Evolutionary conservation across 2,888 invertebrate species (phyloP).

Genomic region (Ochlodes sylvanus): DNA sequence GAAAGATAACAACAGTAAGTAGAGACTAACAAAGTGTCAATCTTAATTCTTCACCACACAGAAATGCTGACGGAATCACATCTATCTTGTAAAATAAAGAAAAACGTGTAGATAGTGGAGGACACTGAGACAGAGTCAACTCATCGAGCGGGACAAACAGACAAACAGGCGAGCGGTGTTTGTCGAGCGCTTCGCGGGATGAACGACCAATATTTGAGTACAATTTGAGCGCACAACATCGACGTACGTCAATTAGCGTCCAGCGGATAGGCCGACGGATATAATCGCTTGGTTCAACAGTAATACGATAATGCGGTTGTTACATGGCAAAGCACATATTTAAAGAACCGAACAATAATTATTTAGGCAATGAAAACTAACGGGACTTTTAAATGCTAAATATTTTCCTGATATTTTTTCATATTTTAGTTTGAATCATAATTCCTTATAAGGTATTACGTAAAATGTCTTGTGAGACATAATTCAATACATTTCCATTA

Average conservation of each 20-base stretch:
- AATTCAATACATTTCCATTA: neutral
- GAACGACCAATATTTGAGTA: constrained; percentile 73
- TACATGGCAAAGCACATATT: neutral
- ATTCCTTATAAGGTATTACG: too few relatives aligned
- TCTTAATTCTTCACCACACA: neutral
- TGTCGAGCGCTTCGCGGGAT: constrained; percentile 68
- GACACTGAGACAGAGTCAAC: constrained; percentile 26
- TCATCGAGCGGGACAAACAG: constrained; percentile 62
- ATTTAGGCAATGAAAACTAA: neutral
- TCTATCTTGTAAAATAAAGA: neutral
- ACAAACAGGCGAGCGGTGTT: constrained; percentile 62
- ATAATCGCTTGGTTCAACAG: constrained; percentile 27
- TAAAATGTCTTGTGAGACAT: neutral
- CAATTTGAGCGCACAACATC: constrained; percentile 80
- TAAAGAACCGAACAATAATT: neutral
- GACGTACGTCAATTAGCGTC: constrained; percentile 62
- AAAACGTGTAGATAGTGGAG: neutral
- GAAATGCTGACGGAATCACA: neutral
- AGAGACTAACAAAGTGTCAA: neutral
- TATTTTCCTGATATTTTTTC: too few relatives aligned
- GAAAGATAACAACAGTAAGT: neutral
- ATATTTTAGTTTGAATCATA: too few relatives aligned
- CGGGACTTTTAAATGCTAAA: too few relatives aligned
- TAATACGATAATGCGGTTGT: constrained; percentile 4
- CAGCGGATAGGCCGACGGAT: constrained; percentile 38